These are phyloP conservation scores for Betta splendens DNA, from an alignment of 2,797 vertebrate genomes.

Conservation along the genomic window DNA sequence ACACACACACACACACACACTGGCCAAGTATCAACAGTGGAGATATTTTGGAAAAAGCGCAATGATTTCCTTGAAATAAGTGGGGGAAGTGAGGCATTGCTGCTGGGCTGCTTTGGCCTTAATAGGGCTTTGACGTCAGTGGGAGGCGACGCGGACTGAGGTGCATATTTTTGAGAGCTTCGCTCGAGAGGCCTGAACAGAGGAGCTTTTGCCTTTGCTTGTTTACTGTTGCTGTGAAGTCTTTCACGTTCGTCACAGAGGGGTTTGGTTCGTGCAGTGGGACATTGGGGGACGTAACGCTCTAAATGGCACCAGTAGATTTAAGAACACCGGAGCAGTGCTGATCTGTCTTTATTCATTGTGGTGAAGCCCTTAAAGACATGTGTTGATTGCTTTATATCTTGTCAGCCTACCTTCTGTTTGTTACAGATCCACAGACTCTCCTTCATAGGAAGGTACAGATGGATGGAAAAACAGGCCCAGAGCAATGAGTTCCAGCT, in stretches of 20 bases:
- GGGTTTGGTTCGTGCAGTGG: conserved; percentile 10
- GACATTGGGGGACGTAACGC: neutral
- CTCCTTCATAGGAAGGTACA: neutral
- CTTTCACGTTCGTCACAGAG: neutral
- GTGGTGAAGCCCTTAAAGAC: neutral
- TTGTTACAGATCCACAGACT: too few relatives aligned
- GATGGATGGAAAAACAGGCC: neutral
- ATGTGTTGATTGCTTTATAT: neutral
- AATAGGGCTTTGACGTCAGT: conserved; percentile 65
- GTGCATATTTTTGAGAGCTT: conserved; percentile 51
- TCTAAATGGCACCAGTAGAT: neutral
- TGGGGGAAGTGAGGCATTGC: conserved; percentile 21
- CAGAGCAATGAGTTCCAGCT: conserved; percentile 4
- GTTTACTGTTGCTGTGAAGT: conserved; percentile 12
- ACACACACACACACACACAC: conserved; percentile 6
- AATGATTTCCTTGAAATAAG: conserved; percentile 37
- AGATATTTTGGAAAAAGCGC: conserved; percentile 57
- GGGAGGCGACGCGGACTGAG: conserved; percentile 40
- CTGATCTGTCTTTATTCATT: neutral
- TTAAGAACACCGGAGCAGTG: neutral
- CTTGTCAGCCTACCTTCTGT: conserved; percentile 21
- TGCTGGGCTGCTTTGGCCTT: conserved; percentile 53
- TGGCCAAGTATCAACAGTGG: conserved; percentile 41
- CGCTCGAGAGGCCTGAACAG: conserved; percentile 27
- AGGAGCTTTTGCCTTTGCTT: conserved; percentile 19